Conservation (phyloP, 2,888 invertebrate species). For the Lissonota sp. region DNA sequence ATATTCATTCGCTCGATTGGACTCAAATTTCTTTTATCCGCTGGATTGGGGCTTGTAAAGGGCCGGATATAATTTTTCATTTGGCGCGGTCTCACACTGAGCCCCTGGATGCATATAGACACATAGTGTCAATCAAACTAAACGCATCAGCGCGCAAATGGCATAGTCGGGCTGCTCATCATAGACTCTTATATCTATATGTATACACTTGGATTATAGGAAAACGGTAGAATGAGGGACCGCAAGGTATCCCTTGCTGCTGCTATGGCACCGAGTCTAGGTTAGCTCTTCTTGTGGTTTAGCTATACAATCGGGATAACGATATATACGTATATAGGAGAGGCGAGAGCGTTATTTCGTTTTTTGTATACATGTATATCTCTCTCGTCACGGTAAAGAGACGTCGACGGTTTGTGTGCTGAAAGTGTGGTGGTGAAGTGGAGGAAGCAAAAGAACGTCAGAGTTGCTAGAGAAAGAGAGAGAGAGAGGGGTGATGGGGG, state of each 20-base stretch:
- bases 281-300: conserved; percentile 43
- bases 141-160: conserved; percentile 37
- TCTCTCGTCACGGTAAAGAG: conserved; percentile 56
- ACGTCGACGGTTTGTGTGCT: conserved; percentile 47
- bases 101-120: conserved; percentile 3
- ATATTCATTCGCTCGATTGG: too few species aligned
- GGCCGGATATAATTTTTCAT: too few species aligned
- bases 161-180: conserved; percentile 9
- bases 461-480: conserved; percentile 20
- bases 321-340: conserved; percentile 1
- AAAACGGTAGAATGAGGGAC: conserved; percentile 58
- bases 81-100: too few species aligned
- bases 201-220: conserved; percentile 22
- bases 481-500: conserved; percentile 27
- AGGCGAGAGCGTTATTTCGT: conserved; percentile 47
- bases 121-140: conserved; percentile 51
- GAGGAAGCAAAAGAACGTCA: conserved; percentile 56
- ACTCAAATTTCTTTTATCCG: too few species aligned
- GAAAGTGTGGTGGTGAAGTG: conserved; percentile 49
- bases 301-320: conserved; percentile 11
- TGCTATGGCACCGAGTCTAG: conserved; percentile 44
- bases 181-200: background rate
- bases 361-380: conserved; percentile 45
- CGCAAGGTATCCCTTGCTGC: conserved; percentile 53
- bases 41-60: too few species aligned